Conservation (phyloP, 2,888 invertebrate species). For the Sphinx pinastri region DNA sequence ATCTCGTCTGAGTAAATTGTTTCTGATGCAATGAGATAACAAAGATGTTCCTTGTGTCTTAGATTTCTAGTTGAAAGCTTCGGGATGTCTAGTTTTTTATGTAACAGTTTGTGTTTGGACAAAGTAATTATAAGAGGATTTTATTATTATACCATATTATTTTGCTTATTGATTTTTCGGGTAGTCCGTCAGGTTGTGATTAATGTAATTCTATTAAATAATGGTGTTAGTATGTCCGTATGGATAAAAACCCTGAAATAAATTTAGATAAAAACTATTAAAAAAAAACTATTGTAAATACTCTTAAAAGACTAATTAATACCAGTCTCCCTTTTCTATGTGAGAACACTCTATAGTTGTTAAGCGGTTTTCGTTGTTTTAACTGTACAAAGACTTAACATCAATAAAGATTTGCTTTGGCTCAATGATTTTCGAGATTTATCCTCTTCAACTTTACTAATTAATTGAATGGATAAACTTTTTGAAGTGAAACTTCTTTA, state of each 20-base stretch:
- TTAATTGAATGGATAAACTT: constrained; percentile 4
- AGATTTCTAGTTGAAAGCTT: not conserved
- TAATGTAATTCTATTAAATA: no score
- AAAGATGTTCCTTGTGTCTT: not conserved
- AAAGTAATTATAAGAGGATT: no score
- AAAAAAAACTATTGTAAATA: no score
- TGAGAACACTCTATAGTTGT: not conserved
- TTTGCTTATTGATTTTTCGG: no score
- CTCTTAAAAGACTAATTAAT: not conserved
- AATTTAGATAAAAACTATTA: no score
- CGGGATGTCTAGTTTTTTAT: not conserved
- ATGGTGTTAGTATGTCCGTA: no score
- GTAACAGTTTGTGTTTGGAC: not conserved
- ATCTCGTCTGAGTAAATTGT: not conserved
- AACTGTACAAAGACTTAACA: not conserved
- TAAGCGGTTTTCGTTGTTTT: not conserved
- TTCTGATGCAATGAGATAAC: not conserved
- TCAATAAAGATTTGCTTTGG: not conserved
- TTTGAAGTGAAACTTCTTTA: no score
- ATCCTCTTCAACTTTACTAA: constrained; percentile 17
- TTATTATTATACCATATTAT: no score
- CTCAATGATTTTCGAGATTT: constrained; percentile 8
- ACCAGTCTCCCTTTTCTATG: not conserved
- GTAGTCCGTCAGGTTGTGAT: no score
- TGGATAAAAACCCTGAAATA: no score